phyloP scores from a whole-genome alignment of 2,797 vertebrate species.

The Dendrocincla fuliginosa region DNA sequence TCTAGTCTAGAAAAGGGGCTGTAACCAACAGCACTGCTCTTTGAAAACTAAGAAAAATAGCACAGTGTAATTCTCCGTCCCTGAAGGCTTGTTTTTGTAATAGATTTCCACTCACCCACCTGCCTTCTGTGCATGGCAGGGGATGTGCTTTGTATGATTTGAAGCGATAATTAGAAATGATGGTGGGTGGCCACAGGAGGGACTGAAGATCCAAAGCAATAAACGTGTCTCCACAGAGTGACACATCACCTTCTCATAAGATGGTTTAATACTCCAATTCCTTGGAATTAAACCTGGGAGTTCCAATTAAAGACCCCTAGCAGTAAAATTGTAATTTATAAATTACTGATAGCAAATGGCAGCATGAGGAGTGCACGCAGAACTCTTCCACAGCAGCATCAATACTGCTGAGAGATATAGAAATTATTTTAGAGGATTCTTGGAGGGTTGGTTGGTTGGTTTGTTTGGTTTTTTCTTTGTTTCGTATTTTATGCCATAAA shows the following conservation, averaged over 20 bases:
- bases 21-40: not conserved
- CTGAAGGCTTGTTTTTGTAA: slow-evolving; percentile 28
- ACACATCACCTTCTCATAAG: not conserved
- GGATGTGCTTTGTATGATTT: slow-evolving; percentile 16
- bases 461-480: not conserved
- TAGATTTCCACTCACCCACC: slow-evolving; percentile 51
- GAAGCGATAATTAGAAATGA: slow-evolving; percentile 52
- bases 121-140: slow-evolving; percentile 51
- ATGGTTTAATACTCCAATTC: not conserved
- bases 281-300: not conserved
- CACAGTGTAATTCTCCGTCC: not conserved
- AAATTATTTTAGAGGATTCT: not conserved
- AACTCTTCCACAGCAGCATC: not conserved
- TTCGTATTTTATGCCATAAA: not conserved
- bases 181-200: slow-evolving; percentile 41
- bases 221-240: not conserved
- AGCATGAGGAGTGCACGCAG: not conserved
- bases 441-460: not conserved
- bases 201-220: slow-evolving; percentile 1
- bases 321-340: not conserved
- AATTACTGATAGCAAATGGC: not conserved
- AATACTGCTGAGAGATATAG: not conserved
- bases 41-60: not conserved
- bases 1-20: not conserved
- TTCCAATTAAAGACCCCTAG: not conserved